These are phyloP conservation scores for Carapus acus DNA, from an alignment of 2,797 vertebrate species.

Conservation along the genomic window DNA sequence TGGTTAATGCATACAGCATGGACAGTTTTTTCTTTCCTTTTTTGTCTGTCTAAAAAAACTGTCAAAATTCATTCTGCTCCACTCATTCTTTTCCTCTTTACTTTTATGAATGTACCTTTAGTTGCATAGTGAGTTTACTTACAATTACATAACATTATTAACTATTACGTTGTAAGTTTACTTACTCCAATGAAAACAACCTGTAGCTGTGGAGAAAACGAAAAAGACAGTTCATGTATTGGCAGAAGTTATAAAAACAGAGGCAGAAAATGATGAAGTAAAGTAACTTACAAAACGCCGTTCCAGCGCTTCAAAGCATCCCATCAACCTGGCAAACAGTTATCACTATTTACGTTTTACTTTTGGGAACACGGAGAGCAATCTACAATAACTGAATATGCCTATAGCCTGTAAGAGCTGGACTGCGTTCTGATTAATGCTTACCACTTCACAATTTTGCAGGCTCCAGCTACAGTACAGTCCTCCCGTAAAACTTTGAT, in stretches of 20 bases:
- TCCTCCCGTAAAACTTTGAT: constrained; percentile 73
- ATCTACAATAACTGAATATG: too few relatives aligned
- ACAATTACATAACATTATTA: too few relatives aligned
- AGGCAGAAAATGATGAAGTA: not conserved
- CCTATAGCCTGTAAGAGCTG: too few relatives aligned
- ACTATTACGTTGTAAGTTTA: too few relatives aligned
- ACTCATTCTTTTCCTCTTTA: not conserved
- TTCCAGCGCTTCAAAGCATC: constrained; percentile 92
- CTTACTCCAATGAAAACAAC: constrained; percentile 75
- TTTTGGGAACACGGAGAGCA: too few relatives aligned
- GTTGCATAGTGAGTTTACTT: too few relatives aligned
- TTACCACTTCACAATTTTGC: constrained; percentile 68
- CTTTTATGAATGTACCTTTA: not conserved
- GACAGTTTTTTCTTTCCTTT: too few relatives aligned
- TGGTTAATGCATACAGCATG: too few relatives aligned
- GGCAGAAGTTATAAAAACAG: not conserved
- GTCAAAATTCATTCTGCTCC: not conserved
- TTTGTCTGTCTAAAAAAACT: not conserved
- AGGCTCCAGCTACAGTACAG: constrained; percentile 50
- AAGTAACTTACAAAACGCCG: constrained; percentile 87
- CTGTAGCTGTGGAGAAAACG: constrained; percentile 65
- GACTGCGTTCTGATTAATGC: too few relatives aligned
- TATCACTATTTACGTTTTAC: too few relatives aligned
- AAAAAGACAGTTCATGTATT: constrained; percentile 2
- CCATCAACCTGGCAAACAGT: constrained; percentile 80